Evolutionary conservation across 2,797 vertebrate genomes (phyloP).

Genomic region (Gymnocypris eckloni): DNA sequence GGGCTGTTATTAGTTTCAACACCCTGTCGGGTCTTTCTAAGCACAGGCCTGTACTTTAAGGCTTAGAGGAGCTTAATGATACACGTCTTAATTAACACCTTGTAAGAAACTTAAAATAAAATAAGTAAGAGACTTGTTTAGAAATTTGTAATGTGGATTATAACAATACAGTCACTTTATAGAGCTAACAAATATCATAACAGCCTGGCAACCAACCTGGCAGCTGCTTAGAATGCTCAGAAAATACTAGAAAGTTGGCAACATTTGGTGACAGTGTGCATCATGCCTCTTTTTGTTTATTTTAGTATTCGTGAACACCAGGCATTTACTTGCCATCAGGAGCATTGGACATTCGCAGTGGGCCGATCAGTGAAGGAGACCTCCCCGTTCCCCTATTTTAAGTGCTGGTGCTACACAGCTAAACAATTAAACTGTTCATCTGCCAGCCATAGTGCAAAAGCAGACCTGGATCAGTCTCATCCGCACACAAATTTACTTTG

Average conservation of each 20-base stretch:
- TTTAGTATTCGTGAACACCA: no score
- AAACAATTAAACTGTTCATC: background rate
- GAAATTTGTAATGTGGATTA: background rate
- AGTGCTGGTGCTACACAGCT: background rate
- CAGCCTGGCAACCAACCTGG: background rate
- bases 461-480: background rate
- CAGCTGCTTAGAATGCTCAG: background rate
- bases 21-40: slow-evolving; percentile 54
- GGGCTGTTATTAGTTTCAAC: slow-evolving; percentile 67
- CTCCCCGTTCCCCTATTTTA: background rate
- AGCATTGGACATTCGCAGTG: background rate
- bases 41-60: slow-evolving; percentile 49
- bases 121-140: slow-evolving; percentile 20
- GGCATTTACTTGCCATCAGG: background rate
- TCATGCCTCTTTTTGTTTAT: background rate
- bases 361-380: background rate
- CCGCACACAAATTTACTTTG: background rate
- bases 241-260: background rate
- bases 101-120: slow-evolving; percentile 45
- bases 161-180: background rate
- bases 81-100: slow-evolving; percentile 49
- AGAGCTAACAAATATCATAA: background rate
- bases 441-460: background rate
- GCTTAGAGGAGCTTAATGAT: slow-evolving; percentile 29
- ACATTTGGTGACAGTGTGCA: background rate